Conservation (phyloP, 2,797 vertebrate genomes). For the Melanotaenia trifasciata region DNA sequence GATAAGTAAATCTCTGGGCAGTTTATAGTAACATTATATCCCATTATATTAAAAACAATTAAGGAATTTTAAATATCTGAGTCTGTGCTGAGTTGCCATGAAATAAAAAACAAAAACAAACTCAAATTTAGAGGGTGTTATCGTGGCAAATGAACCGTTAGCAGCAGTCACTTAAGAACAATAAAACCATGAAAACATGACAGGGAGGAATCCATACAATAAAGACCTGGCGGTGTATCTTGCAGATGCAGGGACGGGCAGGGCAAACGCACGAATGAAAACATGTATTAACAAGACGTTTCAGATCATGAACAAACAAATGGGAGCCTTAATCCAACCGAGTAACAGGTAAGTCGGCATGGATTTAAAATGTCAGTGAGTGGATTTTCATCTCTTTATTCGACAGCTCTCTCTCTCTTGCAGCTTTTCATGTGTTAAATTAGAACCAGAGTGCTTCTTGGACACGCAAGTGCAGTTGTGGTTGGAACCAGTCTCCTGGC, state of each 20-base stretch:
- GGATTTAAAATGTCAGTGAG: conserved; percentile 65
- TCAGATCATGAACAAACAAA: conserved; percentile 61
- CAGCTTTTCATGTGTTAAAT: conserved; percentile 43
- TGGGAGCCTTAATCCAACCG: conserved; percentile 55
- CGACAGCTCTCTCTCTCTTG: conserved; percentile 34
- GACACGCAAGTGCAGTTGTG: conserved; percentile 39
- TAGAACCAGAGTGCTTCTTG: conserved; percentile 52
- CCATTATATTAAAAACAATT: conserved; percentile 16
- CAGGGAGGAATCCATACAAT: conserved; percentile 68
- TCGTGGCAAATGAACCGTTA: conserved; percentile 31
- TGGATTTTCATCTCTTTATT: conserved; percentile 63
- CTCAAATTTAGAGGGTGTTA: conserved; percentile 3
- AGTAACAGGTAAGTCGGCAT: conserved; percentile 54
- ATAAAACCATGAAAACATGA: conserved; percentile 64
- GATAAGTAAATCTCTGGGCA: neutral
- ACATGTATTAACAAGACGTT: conserved; percentile 71
- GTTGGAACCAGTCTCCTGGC: conserved; percentile 49
- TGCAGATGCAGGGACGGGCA: conserved; percentile 55
- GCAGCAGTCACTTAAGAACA: conserved; percentile 39
- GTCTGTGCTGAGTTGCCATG: neutral
- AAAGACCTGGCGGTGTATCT: conserved; percentile 51
- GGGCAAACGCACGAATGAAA: conserved; percentile 64
- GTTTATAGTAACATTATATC: neutral
- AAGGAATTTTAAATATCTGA: neutral
- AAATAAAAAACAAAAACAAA: conserved; percentile 24